These are phyloP conservation scores for Serripes groenlandicus DNA, from an alignment of 2,888 invertebrate genomes.

Conservation along the genomic window DNA sequence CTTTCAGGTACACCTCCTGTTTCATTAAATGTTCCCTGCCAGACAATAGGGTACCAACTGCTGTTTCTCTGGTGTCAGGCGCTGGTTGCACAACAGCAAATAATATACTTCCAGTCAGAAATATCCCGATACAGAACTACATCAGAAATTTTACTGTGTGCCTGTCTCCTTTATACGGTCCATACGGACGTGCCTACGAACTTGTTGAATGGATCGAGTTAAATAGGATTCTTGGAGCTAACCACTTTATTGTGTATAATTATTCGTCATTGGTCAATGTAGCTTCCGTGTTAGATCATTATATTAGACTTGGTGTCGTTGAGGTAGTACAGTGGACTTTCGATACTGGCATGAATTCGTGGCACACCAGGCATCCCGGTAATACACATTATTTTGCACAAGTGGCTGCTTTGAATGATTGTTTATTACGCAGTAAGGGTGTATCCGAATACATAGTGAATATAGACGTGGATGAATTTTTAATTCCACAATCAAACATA, in stretches of 20 bases:
- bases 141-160: slow-evolving; percentile 71
- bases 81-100: neutral
- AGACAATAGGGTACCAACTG: neutral
- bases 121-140: neutral
- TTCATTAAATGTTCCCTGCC: slow-evolving; percentile 4
- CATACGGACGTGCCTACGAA: slow-evolving; percentile 74
- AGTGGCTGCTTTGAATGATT: slow-evolving; percentile 83
- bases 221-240: slow-evolving; percentile 81
- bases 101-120: neutral
- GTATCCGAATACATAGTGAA: slow-evolving; percentile 76
- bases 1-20: slow-evolving; percentile 6
- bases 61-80: neutral
- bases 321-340: slow-evolving; percentile 80
- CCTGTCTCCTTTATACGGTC: slow-evolving; percentile 72
- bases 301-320: slow-evolving; percentile 67
- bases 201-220: slow-evolving; percentile 84
- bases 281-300: slow-evolving; percentile 73
- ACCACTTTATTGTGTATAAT: slow-evolving; percentile 80
- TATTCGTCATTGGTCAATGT: slow-evolving; percentile 73
- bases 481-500: slow-evolving; percentile 72
- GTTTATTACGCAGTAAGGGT: slow-evolving; percentile 78
- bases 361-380: slow-evolving; percentile 34
- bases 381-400: slow-evolving; percentile 84
- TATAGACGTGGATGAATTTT: slow-evolving; percentile 83
- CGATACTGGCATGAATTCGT: slow-evolving; percentile 72